A percentile compares a stretch with the other conserved stretches of the same genome.
Evolutionary conservation across 2,797 vertebrate genomes (phyloP).

Genomic region (Anabacerthia variegaticeps): DNA sequence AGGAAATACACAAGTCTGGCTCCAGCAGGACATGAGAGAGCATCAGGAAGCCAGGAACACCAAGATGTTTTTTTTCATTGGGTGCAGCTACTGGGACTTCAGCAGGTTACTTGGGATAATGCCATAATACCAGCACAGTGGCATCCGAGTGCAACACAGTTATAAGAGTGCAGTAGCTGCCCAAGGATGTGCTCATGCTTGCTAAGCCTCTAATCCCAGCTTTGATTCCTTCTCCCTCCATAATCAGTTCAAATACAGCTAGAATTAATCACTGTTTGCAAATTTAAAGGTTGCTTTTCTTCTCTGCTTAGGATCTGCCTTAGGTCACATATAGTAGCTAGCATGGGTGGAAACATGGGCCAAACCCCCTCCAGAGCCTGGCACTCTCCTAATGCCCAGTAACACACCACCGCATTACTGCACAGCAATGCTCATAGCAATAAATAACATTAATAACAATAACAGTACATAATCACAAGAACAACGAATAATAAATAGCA

Average conservation of each 20-base stretch:
- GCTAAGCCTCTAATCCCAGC: constrained; percentile 55
- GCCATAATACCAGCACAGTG: background rate
- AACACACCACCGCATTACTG: background rate
- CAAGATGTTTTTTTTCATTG: background rate
- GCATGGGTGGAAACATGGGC: background rate
- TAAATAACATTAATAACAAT: background rate
- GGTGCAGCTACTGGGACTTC: background rate
- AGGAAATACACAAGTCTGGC: background rate
- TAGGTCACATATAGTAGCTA: background rate
- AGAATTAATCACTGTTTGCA: constrained; percentile 33
- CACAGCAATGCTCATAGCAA: background rate
- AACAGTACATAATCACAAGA: background rate
- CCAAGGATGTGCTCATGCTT: background rate
- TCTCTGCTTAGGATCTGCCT: background rate
- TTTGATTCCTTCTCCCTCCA: background rate
- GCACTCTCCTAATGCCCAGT: background rate
- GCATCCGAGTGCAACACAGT: background rate
- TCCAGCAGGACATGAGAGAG: background rate
- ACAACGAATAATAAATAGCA: background rate
- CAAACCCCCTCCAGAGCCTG: background rate
- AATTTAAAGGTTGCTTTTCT: constrained; percentile 15
- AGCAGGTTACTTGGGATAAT: background rate
- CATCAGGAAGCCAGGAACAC: background rate
- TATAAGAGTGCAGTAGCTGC: background rate
- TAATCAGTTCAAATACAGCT: constrained; percentile 19